Evolutionary conservation across 2,797 vertebrate species (phyloP).

Genomic region (Girardinus metallicus): DNA sequence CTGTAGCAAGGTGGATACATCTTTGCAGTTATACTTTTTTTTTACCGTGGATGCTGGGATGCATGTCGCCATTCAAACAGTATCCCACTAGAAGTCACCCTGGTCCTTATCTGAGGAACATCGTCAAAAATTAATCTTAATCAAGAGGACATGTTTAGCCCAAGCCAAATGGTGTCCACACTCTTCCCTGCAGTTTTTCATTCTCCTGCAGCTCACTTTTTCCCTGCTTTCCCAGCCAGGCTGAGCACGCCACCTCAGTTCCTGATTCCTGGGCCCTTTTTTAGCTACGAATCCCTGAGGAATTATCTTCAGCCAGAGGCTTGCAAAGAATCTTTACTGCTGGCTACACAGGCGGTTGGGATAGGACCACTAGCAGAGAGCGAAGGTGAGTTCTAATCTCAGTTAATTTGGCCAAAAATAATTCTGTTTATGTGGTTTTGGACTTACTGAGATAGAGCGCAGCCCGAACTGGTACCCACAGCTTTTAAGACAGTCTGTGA

Average conservation of each 20-base stretch:
- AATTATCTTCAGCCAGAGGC: slow-evolving; percentile 82
- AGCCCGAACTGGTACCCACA: slow-evolving; percentile 50
- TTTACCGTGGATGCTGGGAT: slow-evolving; percentile 40
- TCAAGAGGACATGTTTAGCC: slow-evolving; percentile 80
- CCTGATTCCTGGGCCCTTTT: slow-evolving; percentile 81
- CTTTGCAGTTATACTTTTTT: neutral
- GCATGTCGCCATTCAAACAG: slow-evolving; percentile 22
- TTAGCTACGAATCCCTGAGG: slow-evolving; percentile 84
- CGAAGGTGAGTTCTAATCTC: slow-evolving; percentile 75
- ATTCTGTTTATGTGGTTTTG: neutral
- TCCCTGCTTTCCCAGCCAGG: slow-evolving; percentile 77
- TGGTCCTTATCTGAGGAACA: slow-evolving; percentile 33
- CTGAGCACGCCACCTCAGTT: slow-evolving; percentile 76
- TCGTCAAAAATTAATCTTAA: slow-evolving; percentile 28
- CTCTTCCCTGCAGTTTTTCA: slow-evolving; percentile 81
- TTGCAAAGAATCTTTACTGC: slow-evolving; percentile 81
- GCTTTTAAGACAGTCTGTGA: slow-evolving; percentile 65
- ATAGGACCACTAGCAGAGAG: slow-evolving; percentile 70
- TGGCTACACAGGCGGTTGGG: slow-evolving; percentile 74
- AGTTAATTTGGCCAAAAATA: slow-evolving; percentile 6
- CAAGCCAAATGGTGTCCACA: slow-evolving; percentile 79
- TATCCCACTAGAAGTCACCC: slow-evolving; percentile 35
- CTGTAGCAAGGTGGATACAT: slow-evolving; percentile 20
- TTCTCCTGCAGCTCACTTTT: slow-evolving; percentile 79
- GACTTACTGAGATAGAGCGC: slow-evolving; percentile 14